These are phyloP conservation scores for Megastigmus dorsalis DNA, from an alignment of 2,888 invertebrate species.

Conservation along the genomic window DNA sequence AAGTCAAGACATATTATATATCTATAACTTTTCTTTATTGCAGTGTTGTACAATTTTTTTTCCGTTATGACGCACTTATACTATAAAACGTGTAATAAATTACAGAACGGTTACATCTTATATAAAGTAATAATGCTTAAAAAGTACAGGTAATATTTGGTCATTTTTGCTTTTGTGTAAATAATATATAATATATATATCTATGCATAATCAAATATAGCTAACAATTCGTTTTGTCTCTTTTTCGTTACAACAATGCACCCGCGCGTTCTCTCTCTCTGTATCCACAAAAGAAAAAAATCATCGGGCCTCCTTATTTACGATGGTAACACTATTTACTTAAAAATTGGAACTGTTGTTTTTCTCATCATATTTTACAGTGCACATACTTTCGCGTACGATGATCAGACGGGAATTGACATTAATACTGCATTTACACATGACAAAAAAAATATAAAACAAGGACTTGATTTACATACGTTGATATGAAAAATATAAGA, in stretches of 20 bases:
- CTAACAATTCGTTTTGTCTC: conserved; percentile 49
- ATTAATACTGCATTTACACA: conserved; percentile 65
- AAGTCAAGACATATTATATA: conserved; percentile 14
- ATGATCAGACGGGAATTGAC: conserved; percentile 45
- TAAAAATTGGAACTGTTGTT: conserved; percentile 37
- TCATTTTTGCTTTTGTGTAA: conserved; percentile 65
- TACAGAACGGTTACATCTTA: conserved; percentile 62
- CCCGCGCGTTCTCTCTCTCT: conserved; percentile 3
- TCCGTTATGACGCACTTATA: conserved; percentile 42
- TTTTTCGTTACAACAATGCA: conserved; percentile 35
- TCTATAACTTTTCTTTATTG: conserved; percentile 52
- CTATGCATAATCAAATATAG: conserved; percentile 47
- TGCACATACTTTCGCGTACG: conserved; percentile 3
- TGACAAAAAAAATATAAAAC: conserved; percentile 45
- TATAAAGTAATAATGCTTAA: conserved; percentile 64
- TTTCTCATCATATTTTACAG: conserved; percentile 44
- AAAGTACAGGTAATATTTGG: conserved; percentile 71
- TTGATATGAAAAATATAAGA: conserved; percentile 4
- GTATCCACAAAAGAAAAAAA: conserved; percentile 44
- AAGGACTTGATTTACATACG: conserved; percentile 22
- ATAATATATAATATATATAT: conserved; percentile 47
- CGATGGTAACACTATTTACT: conserved; percentile 52
- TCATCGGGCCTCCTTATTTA: conserved; percentile 35
- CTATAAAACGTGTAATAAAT: conserved; percentile 68
- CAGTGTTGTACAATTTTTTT: conserved; percentile 46